Percentiles rank a stretch among this genome's conserved stretches.
Evolutionary conservation across 2,888 invertebrate species (phyloP).

Genomic region (Scaptomyza cyrtandrae): DNA sequence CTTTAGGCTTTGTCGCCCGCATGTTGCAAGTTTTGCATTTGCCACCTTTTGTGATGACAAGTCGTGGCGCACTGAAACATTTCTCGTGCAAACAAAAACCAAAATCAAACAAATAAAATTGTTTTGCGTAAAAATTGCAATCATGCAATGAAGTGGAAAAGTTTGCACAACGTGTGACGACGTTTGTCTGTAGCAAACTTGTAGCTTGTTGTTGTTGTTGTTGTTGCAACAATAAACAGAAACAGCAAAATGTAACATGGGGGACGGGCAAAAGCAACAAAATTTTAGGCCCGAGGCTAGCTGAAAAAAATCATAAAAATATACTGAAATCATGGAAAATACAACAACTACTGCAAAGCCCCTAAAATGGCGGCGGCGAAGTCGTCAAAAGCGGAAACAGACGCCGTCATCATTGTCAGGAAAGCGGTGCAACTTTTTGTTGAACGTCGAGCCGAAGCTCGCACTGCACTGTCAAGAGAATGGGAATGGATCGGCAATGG

Average conservation of each 20-base stretch:
- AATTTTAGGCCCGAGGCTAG: constrained; percentile 66
- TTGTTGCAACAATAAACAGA: constrained; percentile 48
- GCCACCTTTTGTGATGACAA: constrained; percentile 39
- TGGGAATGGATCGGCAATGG: constrained; percentile 2
- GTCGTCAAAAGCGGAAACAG: constrained; percentile 72
- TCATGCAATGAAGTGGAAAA: constrained; percentile 78
- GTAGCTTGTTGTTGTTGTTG: constrained; percentile 41
- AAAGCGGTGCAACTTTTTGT: constrained; percentile 62
- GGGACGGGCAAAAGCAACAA: constrained; percentile 36
- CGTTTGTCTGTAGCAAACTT: constrained; percentile 63
- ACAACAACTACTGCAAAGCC: constrained; percentile 37
- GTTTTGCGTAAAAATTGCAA: constrained; percentile 78
- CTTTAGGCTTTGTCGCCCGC: constrained; percentile 1
- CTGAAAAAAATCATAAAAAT: constrained; percentile 43
- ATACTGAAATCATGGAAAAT: constrained; percentile 25
- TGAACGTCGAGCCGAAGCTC: constrained; percentile 18
- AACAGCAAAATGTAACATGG: constrained; percentile 53
- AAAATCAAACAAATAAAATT: constrained; percentile 74
- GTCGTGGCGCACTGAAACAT: constrained; percentile 29
- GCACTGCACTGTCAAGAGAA: neutral
- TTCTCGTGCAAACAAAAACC: constrained; percentile 33
- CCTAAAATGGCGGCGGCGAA: constrained; percentile 60
- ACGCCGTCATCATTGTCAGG: constrained; percentile 74
- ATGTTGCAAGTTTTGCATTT: constrained; percentile 11
- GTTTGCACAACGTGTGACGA: constrained; percentile 73